A percentile compares a stretch with the other conserved stretches of the same genome.
Evolutionary conservation across 1,140 invertebrate genomes (phyloP).

Genomic region (Zaprionus inermis): DNA sequence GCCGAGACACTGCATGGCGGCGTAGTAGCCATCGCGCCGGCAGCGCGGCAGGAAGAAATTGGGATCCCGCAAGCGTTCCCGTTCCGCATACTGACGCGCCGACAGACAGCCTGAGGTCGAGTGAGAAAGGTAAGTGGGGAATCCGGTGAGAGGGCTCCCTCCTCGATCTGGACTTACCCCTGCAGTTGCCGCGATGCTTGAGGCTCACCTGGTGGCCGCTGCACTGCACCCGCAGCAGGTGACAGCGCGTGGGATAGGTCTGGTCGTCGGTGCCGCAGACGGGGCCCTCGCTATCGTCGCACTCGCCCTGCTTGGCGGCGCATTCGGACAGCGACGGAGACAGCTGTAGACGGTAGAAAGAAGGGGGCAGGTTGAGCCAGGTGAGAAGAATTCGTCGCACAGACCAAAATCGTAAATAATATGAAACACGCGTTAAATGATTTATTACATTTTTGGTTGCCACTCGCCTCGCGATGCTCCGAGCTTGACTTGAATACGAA

Average conservation of each 20-base stretch:
- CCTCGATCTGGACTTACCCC: conserved; percentile 84
- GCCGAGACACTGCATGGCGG: conserved; percentile 92
- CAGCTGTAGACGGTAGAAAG: conserved; percentile 8
- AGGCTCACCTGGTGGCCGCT: conserved; percentile 88
- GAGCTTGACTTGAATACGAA: conserved; percentile 67
- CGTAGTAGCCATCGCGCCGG: conserved; percentile 91
- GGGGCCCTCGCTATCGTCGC: conserved; percentile 84
- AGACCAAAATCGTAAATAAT: conserved; percentile 50
- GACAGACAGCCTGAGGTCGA: conserved; percentile 66
- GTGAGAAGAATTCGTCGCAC: conserved; percentile 39
- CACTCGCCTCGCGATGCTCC: conserved; percentile 49
- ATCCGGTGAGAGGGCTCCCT: not conserved
- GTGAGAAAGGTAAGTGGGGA: not conserved
- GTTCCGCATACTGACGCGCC: conserved; percentile 70
- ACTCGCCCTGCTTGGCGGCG: conserved; percentile 79
- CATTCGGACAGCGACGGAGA: conserved; percentile 76
- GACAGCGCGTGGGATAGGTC: conserved; percentile 91
- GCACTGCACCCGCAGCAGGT: conserved; percentile 90
- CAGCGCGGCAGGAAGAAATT: conserved; percentile 88
- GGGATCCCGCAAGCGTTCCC: conserved; percentile 79
- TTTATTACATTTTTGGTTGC: conserved; percentile 75
- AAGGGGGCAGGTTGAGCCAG: conserved; percentile 26
- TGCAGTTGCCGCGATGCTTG: conserved; percentile 89
- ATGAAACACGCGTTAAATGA: conserved; percentile 80
- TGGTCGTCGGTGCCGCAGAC: conserved; percentile 93